phyloP scores from a whole-genome alignment of 1,140 invertebrate genomes.

The Drosophila sucinea region DNA sequence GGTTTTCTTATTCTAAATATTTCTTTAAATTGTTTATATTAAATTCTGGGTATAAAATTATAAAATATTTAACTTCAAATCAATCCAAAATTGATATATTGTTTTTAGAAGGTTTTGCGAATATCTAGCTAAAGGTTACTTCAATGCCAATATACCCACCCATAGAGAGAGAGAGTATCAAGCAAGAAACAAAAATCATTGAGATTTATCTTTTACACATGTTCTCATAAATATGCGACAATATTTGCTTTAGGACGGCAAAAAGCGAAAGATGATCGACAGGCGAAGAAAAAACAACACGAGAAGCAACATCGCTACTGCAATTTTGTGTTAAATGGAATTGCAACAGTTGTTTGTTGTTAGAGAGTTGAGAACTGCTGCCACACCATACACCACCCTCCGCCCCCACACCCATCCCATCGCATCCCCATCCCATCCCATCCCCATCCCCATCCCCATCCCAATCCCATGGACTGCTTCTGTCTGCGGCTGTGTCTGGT shows the following conservation, averaged over 20 bases:
- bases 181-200: conserved; percentile 20
- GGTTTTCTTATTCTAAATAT: no score
- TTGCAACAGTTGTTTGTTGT: conserved; percentile 81
- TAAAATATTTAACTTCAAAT: no score
- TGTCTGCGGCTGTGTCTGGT: not conserved
- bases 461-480: not conserved
- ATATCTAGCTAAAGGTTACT: no score
- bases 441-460: not conserved
- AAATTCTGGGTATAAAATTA: no score
- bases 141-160: not conserved
- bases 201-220: conserved; percentile 79
- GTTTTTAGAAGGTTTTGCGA: no score
- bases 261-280: conserved; percentile 49
- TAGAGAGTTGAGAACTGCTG: conserved; percentile 48
- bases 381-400: not conserved
- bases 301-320: conserved; percentile 20
- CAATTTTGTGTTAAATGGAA: conserved; percentile 75
- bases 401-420: not conserved
- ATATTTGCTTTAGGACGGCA: conserved; percentile 66
- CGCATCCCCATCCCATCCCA: not conserved
- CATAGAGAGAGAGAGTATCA: not conserved
- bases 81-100: no score
- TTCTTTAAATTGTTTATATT: no score
- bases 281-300: conserved; percentile 24
- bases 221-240: conserved; percentile 80